phyloP scores from a whole-genome alignment of 2,113 vertebrate species.

The Callipepla californica region DNA sequence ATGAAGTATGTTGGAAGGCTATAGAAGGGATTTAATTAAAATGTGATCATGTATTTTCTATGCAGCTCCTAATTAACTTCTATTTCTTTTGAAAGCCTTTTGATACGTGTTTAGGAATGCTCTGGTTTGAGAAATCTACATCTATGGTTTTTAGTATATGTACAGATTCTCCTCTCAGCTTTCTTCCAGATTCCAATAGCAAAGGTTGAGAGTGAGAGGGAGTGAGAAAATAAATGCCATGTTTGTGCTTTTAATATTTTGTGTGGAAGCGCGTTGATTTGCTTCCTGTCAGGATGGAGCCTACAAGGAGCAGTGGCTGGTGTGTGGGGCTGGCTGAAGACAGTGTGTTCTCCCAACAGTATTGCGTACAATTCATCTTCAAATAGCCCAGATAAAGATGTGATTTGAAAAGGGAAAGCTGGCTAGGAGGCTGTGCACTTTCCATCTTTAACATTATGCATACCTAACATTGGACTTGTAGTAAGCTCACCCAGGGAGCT shows the following conservation, averaged over 20 bases:
- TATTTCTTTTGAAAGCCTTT: not conserved
- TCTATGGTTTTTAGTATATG: not conserved
- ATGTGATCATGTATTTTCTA: not conserved
- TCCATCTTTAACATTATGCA: not conserved
- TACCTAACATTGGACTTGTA: not conserved
- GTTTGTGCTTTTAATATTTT: not conserved
- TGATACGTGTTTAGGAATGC: accelerated
- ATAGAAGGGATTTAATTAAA: not conserved
- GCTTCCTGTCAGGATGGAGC: not conserved
- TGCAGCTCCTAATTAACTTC: not conserved
- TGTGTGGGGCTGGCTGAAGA: not conserved
- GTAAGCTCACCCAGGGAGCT: not conserved
- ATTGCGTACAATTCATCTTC: accelerated
- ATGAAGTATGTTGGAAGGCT: not conserved
- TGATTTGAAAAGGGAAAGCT: not conserved
- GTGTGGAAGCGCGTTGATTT: not conserved
- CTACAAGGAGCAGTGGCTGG: not conserved
- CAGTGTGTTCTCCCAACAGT: not conserved
- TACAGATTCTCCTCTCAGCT: not conserved
- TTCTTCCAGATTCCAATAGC: not conserved
- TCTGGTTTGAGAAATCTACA: not conserved
- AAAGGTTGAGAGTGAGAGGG: not conserved
- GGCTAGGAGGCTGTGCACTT: not conserved
- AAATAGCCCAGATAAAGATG: not conserved
- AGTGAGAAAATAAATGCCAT: not conserved